Conservation (phyloP, 2,113 vertebrate species). For the Tylochromis polylepis region DNA sequence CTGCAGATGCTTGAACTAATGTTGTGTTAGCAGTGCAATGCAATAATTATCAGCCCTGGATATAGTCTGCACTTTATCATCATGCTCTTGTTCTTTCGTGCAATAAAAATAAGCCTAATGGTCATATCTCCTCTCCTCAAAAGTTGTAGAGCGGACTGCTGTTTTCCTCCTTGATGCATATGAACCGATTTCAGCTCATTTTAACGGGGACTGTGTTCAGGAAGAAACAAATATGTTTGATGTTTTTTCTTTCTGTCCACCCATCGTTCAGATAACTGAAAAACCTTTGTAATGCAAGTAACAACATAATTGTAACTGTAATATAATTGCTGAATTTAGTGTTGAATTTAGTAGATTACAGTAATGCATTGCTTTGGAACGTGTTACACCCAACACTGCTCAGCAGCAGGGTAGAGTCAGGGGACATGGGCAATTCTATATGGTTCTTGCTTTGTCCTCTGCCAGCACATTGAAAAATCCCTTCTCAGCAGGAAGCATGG, state of each 20-base stretch:
- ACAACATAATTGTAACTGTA: background rate
- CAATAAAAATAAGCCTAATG: background rate
- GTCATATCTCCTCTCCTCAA: background rate
- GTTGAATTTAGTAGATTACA: background rate
- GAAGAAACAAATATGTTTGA: background rate
- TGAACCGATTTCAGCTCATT: background rate
- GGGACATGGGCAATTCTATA: background rate
- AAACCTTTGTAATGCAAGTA: background rate
- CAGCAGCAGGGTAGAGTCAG: background rate
- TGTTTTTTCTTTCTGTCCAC: background rate
- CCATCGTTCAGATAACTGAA: background rate
- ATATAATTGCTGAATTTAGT: background rate
- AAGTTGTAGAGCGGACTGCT: background rate
- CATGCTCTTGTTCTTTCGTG: background rate
- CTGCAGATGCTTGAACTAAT: background rate
- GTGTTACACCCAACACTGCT: background rate
- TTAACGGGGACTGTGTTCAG: fast-evolving
- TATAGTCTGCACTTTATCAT: background rate
- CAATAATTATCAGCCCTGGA: background rate
- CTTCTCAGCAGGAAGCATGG: background rate
- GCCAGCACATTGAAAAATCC: too few relatives aligned
- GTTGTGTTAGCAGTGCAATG: background rate
- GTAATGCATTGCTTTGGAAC: background rate
- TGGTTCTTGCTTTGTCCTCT: background rate
- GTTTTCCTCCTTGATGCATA: background rate